Evolutionary conservation across 1,140 invertebrate genomes (phyloP).

Genomic region (Asobara japonica): DNA sequence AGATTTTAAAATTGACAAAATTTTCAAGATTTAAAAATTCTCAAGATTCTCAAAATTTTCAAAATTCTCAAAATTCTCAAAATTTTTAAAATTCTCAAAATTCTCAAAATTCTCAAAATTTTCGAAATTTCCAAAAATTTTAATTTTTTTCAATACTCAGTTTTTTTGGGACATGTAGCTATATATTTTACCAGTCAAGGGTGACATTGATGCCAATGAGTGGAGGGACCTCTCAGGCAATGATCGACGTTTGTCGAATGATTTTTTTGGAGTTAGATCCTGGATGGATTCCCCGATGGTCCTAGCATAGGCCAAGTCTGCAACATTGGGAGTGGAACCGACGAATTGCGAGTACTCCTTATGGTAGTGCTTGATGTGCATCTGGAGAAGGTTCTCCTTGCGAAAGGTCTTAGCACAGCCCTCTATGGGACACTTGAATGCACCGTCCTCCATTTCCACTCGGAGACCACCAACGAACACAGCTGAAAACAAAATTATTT

Average conservation of each 20-base stretch:
- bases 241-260: constrained; percentile 53
- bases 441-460: constrained; percentile 76
- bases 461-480: constrained; percentile 75
- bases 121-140: too few relatives aligned
- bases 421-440: constrained; percentile 82
- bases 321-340: constrained; percentile 83
- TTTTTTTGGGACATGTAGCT: too few relatives aligned
- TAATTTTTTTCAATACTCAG: too few relatives aligned
- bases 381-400: constrained; percentile 87
- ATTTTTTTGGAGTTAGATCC: constrained; percentile 64
- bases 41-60: too few relatives aligned
- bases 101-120: too few relatives aligned
- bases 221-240: constrained; percentile 44
- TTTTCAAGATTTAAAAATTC: too few relatives aligned
- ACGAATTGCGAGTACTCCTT: constrained; percentile 79
- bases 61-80: too few relatives aligned
- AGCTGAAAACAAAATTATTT: constrained; percentile 46
- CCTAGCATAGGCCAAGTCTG: constrained; percentile 83
- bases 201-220: constrained; percentile 32
- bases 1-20: too few relatives aligned
- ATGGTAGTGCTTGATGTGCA: constrained; percentile 94
- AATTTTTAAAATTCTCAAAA: too few relatives aligned
- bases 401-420: constrained; percentile 89
- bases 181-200: constrained; percentile 29
- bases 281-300: constrained; percentile 71